Percentiles rank a stretch among this genome's conserved stretches.
Evolutionary conservation across 1,140 invertebrate species (phyloP).

Genomic region (Nebria ingens): DNA sequence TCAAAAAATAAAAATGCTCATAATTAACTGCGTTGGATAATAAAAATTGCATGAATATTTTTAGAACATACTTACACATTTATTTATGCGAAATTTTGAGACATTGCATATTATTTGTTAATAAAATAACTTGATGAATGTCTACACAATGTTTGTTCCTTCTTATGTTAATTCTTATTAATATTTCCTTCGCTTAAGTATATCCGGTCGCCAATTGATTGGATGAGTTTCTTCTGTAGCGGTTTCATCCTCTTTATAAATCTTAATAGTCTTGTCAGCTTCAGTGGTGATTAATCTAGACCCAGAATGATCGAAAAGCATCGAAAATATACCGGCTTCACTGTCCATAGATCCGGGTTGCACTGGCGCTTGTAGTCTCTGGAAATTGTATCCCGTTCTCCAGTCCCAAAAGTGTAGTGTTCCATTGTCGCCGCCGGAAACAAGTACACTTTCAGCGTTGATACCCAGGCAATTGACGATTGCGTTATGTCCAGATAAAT

Average conservation of each 20-base stretch:
- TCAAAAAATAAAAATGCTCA: no score
- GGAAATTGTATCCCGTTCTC: constrained; percentile 97
- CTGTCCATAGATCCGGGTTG: constrained; percentile 99
- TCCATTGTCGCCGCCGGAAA: constrained; percentile 98
- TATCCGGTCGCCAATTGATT: constrained; percentile 93
- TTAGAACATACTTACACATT: no score
- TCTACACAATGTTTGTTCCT: neutral
- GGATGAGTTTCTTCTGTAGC: constrained; percentile 96
- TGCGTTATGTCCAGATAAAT: constrained; percentile 93
- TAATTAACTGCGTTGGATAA: neutral
- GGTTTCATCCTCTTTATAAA: constrained; percentile 95
- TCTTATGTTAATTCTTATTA: no score
- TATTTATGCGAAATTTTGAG: no score
- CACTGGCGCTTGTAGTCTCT: constrained; percentile 75
- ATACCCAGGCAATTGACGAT: constrained; percentile 95
- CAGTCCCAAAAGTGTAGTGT: constrained; percentile 98
- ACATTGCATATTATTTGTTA: neutral
- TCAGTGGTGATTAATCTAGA: constrained; percentile 91
- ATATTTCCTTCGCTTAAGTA: constrained; percentile 79
- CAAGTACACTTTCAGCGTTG: constrained; percentile 89
- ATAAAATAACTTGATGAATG: neutral
- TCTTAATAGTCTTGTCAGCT: constrained; percentile 99
- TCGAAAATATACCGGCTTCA: constrained; percentile 93
- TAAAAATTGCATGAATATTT: no score
- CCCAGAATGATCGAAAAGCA: constrained; percentile 90